A percentile compares a stretch with the other conserved stretches of the same genome.
Evolutionary conservation across 1,140 invertebrate species (phyloP).

Genomic region (Drosophila trapezifrons): DNA sequence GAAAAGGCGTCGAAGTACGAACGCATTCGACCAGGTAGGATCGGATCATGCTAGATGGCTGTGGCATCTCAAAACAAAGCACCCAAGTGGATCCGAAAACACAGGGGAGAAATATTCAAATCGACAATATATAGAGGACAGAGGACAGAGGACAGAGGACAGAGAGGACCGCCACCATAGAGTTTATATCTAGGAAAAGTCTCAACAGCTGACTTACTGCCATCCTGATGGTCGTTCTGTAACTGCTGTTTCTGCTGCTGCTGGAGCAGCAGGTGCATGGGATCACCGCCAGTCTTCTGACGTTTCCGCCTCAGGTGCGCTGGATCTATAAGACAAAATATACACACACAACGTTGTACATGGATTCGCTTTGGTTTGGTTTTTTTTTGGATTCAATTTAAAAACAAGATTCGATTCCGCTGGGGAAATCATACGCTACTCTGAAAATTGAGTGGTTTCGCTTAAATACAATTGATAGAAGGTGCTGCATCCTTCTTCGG

Average conservation of each 20-base stretch:
- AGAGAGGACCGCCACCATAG: slow-evolving; percentile 30
- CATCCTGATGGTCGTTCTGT: slow-evolving; percentile 84
- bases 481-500: neutral
- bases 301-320: slow-evolving; percentile 86
- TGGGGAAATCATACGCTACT: slow-evolving; percentile 30
- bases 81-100: slow-evolving; percentile 27
- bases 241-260: slow-evolving; percentile 84
- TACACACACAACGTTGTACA: slow-evolving; percentile 53
- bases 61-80: slow-evolving; percentile 38
- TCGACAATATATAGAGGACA: neutral
- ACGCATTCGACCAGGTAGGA: too few species aligned
- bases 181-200: neutral
- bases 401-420: slow-evolving; percentile 31
- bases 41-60: slow-evolving; percentile 43
- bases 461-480: slow-evolving; percentile 42
- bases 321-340: slow-evolving; percentile 84
- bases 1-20: too few species aligned
- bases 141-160: neutral
- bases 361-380: slow-evolving; percentile 34
- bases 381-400: slow-evolving; percentile 16
- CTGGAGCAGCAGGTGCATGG: slow-evolving; percentile 85
- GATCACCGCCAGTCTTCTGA: slow-evolving; percentile 86
- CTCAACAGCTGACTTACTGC: slow-evolving; percentile 85
- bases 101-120: slow-evolving; percentile 11
- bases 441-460: slow-evolving; percentile 47